Evolutionary conservation across 2,888 invertebrate genomes (phyloP).

Genomic region (Gibbula magus): DNA sequence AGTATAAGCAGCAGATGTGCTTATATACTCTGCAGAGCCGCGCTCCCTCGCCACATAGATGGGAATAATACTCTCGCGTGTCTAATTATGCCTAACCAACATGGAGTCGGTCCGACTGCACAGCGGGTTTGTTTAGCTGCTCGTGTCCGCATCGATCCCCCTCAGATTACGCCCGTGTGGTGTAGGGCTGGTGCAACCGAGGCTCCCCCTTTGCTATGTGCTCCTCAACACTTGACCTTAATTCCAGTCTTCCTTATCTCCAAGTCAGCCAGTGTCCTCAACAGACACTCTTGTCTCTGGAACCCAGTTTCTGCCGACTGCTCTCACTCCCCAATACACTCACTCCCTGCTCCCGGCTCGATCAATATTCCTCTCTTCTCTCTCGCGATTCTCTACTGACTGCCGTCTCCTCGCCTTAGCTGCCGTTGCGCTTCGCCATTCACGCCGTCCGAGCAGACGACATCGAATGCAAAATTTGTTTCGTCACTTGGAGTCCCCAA

Average conservation of each 20-base stretch:
- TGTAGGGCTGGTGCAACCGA: not conserved
- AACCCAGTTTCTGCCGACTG: no score
- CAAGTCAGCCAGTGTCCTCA: not conserved
- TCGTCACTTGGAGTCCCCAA: no score
- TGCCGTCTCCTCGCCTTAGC: no score
- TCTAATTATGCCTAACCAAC: not conserved
- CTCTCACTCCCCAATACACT: no score
- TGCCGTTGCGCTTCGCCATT: no score
- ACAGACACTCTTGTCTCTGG: no score
- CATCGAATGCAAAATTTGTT: no score
- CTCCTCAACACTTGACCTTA: constrained; percentile 8
- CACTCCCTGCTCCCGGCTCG: no score
- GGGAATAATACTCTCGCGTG: not conserved
- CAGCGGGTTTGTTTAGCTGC: not conserved
- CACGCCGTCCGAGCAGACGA: no score
- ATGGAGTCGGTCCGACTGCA: not conserved
- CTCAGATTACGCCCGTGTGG: not conserved
- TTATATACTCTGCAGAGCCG: not conserved
- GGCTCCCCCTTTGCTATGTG: not conserved
- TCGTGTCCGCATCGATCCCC: not conserved
- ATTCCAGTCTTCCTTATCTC: not conserved
- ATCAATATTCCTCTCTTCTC: no score
- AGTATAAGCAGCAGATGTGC: no score
- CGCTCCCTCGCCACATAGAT: not conserved
- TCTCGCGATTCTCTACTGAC: no score